Base-by-base conservation (phyloP, 92 coral and sea anemone genomes). In the Porites cylindrica region DNA sequence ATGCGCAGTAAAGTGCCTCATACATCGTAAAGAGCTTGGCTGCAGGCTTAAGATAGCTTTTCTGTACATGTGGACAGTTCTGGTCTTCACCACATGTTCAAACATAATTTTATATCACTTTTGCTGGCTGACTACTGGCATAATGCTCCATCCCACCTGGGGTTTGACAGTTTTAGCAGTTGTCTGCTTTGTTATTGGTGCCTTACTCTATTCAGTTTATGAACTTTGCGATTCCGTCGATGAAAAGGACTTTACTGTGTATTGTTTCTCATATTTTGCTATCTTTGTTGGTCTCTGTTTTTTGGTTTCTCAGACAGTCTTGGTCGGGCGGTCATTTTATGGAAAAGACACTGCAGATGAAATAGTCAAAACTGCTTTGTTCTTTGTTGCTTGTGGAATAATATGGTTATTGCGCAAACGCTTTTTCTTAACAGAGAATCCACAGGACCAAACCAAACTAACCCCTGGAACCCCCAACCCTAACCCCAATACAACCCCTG, bases 301-400 rank as follows among this genome's bases (percentile, higher is more conserved):
- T 26, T 19, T 26, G 32, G 54, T 20, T 17, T 4, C 56, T 52
- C 56, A 16, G 16, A 51, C 76, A 71, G 76, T 47, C 38, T 47
- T 71, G 43, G 76, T 20, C 4, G 76, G 76, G 47, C 76, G 43
- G 56, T 71, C 76, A 71, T 71, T 71, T 71, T 71, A 52, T 52
- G 56, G 16, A 13, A 38, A 51, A 56, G 76, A 71, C 14, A 71
- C 76, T 71, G 76, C 76, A 71, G 76, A 71, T 43, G 19, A 71
- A 17, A 71, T 71, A 11, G 19, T 71, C 0, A 71, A 43, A 71
- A 32, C 76, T 32, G 58, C 58, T 10, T 9, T 71, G 21, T 71
- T 71, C 6, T 71, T 13, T 43, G 76, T 38, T 11, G n/a, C 4
- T 51, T 11, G 6, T 24, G 38, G 18, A 8, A 19, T 24, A 12